A percentile compares a stretch with the other conserved stretches of the same genome.
These are phyloP conservation scores for Nasonia vitripennis DNA, from an alignment of 1,140 invertebrate genomes.

Conservation along the genomic window DNA sequence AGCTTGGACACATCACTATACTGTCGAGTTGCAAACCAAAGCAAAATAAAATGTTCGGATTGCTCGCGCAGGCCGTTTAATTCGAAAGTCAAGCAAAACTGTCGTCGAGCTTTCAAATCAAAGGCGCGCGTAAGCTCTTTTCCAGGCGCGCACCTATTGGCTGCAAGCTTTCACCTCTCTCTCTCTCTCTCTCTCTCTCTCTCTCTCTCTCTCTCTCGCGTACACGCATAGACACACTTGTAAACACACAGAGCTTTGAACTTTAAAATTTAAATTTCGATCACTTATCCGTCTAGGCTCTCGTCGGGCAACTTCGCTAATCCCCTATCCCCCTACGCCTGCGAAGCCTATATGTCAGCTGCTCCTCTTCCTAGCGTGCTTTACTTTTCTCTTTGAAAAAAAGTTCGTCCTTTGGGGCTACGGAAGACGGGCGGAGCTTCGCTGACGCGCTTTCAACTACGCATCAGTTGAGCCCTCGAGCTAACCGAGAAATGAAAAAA, in stretches of 20 bases:
- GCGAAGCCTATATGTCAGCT: background rate
- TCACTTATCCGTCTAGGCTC: conserved; percentile 44
- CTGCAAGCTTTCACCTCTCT: background rate
- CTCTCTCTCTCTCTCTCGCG: background rate
- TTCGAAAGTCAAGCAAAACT: conserved; percentile 38
- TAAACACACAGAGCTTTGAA: conserved; percentile 9
- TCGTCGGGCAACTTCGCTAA: conserved; percentile 21
- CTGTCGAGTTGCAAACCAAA: background rate
- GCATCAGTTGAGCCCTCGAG: background rate
- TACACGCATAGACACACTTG: background rate
- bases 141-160: background rate
- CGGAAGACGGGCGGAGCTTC: background rate
- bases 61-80: conserved; percentile 28
- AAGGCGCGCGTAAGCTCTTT: conserved; percentile 29
- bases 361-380: background rate
- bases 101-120: conserved; percentile 19
- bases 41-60: conserved; percentile 3
- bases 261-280: conserved; percentile 51
- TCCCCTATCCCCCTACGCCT: conserved; percentile 6
- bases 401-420: conserved; percentile 20
- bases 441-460: background rate
- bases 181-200: no score
- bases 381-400: conserved; percentile 48
- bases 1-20: no score
- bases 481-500: conserved; percentile 10